phyloP scores from a whole-genome alignment of 2,888 invertebrate species.

The Spodoptera littoralis region DNA sequence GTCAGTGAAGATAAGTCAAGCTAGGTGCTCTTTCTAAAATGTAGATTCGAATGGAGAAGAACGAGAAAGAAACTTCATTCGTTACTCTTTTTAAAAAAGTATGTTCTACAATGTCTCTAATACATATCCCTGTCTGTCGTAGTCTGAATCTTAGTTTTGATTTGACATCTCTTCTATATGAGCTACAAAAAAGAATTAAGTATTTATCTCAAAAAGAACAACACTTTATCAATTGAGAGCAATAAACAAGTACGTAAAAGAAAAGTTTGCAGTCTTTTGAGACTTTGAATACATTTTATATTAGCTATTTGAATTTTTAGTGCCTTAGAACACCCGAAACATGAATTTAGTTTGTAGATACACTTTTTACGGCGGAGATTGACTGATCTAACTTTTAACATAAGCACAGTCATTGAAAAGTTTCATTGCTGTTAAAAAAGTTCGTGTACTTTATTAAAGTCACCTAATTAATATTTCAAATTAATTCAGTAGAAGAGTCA shows the following conservation, averaged over 20 bases:
- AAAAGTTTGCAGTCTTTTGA: slow-evolving; percentile 13
- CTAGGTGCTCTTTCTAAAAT: too few species aligned
- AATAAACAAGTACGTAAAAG: slow-evolving; percentile 12
- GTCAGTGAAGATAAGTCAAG: too few species aligned
- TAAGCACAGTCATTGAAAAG: slow-evolving; percentile 5
- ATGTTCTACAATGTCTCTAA: too few species aligned
- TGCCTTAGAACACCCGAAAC: slow-evolving; percentile 6
- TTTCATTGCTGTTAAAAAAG: slow-evolving; percentile 6
- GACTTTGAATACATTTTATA: slow-evolving; percentile 9
- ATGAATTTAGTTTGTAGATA: slow-evolving; percentile 12
- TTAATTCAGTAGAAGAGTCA: too few species aligned
- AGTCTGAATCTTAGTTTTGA: too few species aligned
- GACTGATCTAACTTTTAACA: slow-evolving; percentile 21
- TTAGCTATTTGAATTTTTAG: background rate
- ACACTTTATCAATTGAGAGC: background rate
- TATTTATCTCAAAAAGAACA: background rate
- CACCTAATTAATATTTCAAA: too few species aligned
- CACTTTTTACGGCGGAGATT: slow-evolving; percentile 12
- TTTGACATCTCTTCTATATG: background rate
- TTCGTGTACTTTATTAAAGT: slow-evolving; percentile 7
- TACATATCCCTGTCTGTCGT: too few species aligned
- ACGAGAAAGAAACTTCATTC: too few species aligned
- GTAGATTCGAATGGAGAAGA: too few species aligned
- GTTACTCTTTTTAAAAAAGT: too few species aligned
- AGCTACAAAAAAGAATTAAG: slow-evolving; percentile 1